These are phyloP conservation scores for Goniozus legneri DNA, from an alignment of 1,140 invertebrate species.

Conservation along the genomic window DNA sequence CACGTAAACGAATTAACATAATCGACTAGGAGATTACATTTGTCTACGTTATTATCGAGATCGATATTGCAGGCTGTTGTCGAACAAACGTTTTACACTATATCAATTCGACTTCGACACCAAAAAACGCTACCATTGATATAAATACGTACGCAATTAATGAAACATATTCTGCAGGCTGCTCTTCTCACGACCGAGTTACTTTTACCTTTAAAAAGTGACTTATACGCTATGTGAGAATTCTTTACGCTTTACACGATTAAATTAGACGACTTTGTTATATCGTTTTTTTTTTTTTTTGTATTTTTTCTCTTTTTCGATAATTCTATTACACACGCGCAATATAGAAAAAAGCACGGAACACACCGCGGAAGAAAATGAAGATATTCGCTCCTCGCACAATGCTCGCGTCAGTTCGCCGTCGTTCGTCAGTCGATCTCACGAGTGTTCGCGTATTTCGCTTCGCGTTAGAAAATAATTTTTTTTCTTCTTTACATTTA, in stretches of 20 bases:
- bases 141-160: conserved; percentile 11
- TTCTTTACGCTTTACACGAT: conserved; percentile 3
- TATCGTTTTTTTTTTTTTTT: conserved; percentile 2
- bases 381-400: not conserved
- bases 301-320: conserved; percentile 4
- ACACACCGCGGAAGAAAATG: not conserved
- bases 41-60: not conserved
- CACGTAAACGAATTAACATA: no score
- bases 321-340: conserved; percentile 5
- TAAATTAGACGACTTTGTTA: conserved; percentile 17
- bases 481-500: conserved; percentile 3
- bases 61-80: conserved; percentile 11
- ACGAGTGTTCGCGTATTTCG: conserved; percentile 6
- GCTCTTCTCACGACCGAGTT: not conserved
- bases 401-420: no score
- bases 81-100: conserved; percentile 22
- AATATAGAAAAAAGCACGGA: conserved; percentile 12
- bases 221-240: conserved; percentile 8
- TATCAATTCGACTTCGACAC: no score
- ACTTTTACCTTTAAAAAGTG: not conserved
- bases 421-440: conserved; percentile 1
- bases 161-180: conserved; percentile 2
- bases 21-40: no score
- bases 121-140: not conserved
- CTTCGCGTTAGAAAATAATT: conserved; percentile 19